Percentiles rank a stretch among this genome's conserved stretches.
These are phyloP conservation scores for Myopa tessellatipennis DNA, from an alignment of 2,888 invertebrate species.

Conservation along the genomic window DNA sequence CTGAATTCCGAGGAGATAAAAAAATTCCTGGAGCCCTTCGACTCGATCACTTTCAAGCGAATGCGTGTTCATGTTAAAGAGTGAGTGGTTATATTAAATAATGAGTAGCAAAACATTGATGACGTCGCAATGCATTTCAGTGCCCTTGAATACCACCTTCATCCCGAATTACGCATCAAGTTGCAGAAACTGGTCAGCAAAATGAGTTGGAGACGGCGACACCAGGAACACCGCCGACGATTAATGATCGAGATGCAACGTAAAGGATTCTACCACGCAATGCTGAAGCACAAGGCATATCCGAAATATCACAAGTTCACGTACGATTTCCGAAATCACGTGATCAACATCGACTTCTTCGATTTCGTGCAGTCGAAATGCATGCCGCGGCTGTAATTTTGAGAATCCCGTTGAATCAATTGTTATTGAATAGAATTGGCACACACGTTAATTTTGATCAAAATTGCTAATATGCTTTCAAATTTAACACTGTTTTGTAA, in stretches of 20 bases:
- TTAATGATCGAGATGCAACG: slow-evolving; percentile 56
- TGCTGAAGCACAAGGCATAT: slow-evolving; percentile 58
- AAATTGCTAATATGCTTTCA: no score
- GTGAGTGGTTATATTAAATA: slow-evolving; percentile 27
- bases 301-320: slow-evolving; percentile 58
- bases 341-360: slow-evolving; percentile 59
- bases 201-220: slow-evolving; percentile 53
- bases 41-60: slow-evolving; percentile 43
- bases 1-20: slow-evolving; percentile 41
- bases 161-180: slow-evolving; percentile 47
- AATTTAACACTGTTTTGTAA: no score
- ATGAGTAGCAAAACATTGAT: not conserved
- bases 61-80: slow-evolving; percentile 41
- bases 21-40: slow-evolving; percentile 49
- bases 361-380: slow-evolving; percentile 51
- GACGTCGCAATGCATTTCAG: slow-evolving; percentile 1
- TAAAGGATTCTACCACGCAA: slow-evolving; percentile 56
- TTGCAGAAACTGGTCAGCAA: slow-evolving; percentile 51
- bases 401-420: no score
- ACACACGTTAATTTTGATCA: no score
- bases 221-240: slow-evolving; percentile 44
- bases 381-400: not conserved
- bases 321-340: slow-evolving; percentile 50
- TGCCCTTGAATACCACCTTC: slow-evolving; percentile 43
- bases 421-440: no score